A percentile compares a stretch with the other conserved stretches of the same genome.
phyloP scores from a whole-genome alignment of 2,113 vertebrate genomes.

The Siniperca knerii region DNA sequence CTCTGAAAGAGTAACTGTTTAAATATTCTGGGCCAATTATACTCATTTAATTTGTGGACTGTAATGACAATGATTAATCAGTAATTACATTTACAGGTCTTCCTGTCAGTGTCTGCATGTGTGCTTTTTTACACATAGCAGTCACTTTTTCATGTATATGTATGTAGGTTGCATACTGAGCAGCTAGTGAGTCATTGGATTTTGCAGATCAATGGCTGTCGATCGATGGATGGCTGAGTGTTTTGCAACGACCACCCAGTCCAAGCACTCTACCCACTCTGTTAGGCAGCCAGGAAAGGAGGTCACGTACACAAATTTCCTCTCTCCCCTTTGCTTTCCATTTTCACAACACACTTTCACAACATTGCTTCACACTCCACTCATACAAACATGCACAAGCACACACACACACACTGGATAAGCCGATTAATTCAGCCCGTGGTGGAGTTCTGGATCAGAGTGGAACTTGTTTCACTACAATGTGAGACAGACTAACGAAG shows the following conservation, averaged over 20 bases:
- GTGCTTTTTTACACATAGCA: conserved; percentile 52
- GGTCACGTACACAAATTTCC: conserved; percentile 65
- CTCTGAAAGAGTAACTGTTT: conserved; percentile 32
- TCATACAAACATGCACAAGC: background rate
- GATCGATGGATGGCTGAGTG: conserved; percentile 78
- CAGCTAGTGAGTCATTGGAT: conserved; percentile 72
- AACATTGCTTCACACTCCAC: conserved; percentile 27
- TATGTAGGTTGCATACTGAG: conserved; percentile 69
- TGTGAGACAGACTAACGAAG: conserved; percentile 64
- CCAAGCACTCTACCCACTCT: conserved; percentile 57
- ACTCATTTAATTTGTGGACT: conserved; percentile 50
- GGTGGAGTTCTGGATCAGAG: conserved; percentile 63
- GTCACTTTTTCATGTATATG: conserved; percentile 48
- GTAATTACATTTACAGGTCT: conserved; percentile 34
- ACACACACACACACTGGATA: conserved; percentile 43
- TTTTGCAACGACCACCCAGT: conserved; percentile 73
- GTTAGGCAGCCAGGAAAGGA: conserved; percentile 67
- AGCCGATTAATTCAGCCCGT: conserved; percentile 66
- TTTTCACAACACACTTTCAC: conserved; percentile 42
- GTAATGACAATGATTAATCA: conserved; percentile 53
- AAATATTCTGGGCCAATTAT: conserved; percentile 43
- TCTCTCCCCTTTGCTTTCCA: conserved; percentile 26
- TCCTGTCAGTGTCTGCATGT: conserved; percentile 51
- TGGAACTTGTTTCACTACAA: conserved; percentile 57
- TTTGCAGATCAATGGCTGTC: conserved; percentile 75